These are phyloP conservation scores for Acanthis flammea DNA, from an alignment of 2,797 vertebrate genomes.

Conservation along the genomic window DNA sequence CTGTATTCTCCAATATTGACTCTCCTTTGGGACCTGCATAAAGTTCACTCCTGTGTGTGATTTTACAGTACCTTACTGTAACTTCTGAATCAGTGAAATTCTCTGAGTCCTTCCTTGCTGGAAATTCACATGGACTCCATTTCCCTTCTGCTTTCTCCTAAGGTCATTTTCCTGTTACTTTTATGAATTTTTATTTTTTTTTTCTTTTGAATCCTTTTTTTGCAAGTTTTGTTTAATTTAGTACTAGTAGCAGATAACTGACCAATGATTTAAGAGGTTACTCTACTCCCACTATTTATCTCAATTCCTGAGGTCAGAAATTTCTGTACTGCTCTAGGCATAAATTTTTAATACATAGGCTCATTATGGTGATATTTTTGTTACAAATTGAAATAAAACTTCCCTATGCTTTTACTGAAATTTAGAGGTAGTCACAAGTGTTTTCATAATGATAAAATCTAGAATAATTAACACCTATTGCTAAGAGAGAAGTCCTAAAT, in stretches of 20 bases:
- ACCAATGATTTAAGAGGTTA: neutral
- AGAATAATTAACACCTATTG: neutral
- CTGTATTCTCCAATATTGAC: neutral
- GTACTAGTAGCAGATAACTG: neutral
- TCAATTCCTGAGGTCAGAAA: neutral
- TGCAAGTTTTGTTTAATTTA: neutral
- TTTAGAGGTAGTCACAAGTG: neutral
- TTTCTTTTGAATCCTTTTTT: neutral
- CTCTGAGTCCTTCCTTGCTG: neutral
- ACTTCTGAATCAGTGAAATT: neutral
- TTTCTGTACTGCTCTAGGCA: neutral
- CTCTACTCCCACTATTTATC: neutral
- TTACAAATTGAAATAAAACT: neutral
- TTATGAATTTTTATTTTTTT: neutral
- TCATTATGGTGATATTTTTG: neutral
- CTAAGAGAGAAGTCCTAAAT: neutral
- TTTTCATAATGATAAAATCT: neutral
- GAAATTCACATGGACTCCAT: neutral
- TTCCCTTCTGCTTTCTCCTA: neutral
- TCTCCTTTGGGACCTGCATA: neutral
- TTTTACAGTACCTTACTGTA: neutral
- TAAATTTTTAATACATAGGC: neutral
- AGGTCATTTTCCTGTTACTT: neutral
- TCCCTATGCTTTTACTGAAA: neutral
- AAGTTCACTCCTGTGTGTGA: neutral